Evolutionary conservation across 1,140 invertebrate species (phyloP), one percentile per base, ranked within the genome.

Genomic region (Trissolcus basalis): DNA sequence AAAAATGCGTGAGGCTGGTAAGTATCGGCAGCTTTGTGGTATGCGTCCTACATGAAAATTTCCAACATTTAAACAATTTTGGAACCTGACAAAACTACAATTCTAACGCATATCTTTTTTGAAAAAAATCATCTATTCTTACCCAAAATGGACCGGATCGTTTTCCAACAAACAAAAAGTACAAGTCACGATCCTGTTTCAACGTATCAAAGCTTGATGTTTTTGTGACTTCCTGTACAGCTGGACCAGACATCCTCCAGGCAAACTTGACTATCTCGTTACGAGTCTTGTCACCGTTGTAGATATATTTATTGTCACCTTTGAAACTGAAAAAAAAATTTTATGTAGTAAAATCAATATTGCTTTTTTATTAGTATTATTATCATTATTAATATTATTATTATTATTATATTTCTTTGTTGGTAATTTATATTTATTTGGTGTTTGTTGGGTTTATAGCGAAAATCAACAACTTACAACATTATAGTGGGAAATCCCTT

Each of bases 191-290:
- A 14, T 91, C 89, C 72, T 91, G 91, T 83, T 94, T 94, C 2
- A 95, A 89, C 77, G 91, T 92, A 47, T 93, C 91, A 67, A 97
- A 91, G 81, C 94, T 96, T 71, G 95, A 92, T 12, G 92, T 89
- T 84, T 92, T 92, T 13, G 92, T 93, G 12, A 97, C 90, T 79
- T 92, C 90, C 81, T 96, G 93, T 1, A 98, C 93, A 4, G 95
- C 92, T 11, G 96, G 96, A 43, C 96, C 96, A 68, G 93, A 92
- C 90, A 98, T 94, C 83, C 97, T 91, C 59, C 94, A 86, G 8
- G 96, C 96, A 92, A 98, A 99, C 80, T 97, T 95, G 0, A 99
- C 91, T 76, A 99, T 95, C 72, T 97, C 96, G 70, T 98, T 95
- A 81, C 94, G 94, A 15, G 92, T 92, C 80, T 97, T 91, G 79